phyloP scores from a whole-genome alignment of 2,113 vertebrate species.

The Callionymus lyra region DNA sequence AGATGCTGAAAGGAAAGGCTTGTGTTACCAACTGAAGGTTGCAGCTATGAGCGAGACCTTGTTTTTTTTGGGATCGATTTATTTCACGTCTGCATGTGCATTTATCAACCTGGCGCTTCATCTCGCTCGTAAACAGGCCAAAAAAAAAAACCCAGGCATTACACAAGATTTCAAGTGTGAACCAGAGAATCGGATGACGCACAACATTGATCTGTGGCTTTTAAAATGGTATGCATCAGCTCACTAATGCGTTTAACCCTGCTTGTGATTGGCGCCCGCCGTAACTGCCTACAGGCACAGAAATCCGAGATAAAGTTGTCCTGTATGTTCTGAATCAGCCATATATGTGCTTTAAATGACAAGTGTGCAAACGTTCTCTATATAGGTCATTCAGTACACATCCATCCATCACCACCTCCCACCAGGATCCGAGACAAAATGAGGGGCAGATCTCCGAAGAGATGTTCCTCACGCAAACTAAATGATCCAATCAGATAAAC shows the following conservation, averaged over 20 bases:
- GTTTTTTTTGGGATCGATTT: conserved; percentile 2
- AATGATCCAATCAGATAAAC: conserved; percentile 54
- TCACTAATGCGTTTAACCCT: conserved; percentile 26
- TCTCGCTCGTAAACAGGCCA: background rate
- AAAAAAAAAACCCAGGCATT: background rate
- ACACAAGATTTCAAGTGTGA: background rate
- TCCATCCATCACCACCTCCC: conserved; percentile 31
- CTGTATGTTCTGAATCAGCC: conserved; percentile 25
- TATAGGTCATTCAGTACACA: conserved; percentile 35
- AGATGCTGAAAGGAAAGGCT: conserved; percentile 16
- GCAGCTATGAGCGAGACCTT: conserved; percentile 4
- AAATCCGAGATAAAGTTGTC: conserved; percentile 22
- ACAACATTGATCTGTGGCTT: conserved; percentile 23
- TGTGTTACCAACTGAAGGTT: conserved; percentile 2
- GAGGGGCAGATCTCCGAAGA: conserved; percentile 17
- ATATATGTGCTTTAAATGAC: conserved; percentile 19
- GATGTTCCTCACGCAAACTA: conserved; percentile 30
- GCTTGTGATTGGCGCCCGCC: conserved; percentile 15
- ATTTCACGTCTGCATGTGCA: conserved; percentile 8
- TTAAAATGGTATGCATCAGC: conserved; percentile 25
- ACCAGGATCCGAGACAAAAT: conserved; percentile 19
- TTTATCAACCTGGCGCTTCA: background rate
- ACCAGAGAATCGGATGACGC: conserved; percentile 5
- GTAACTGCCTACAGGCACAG: conserved; percentile 18
- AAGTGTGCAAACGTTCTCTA: conserved; percentile 24